Evolutionary conservation across 1,140 invertebrate species (phyloP), one percentile per base, ranked within the genome.

Genomic region (Paramacrobiotus metropolitanus): DNA sequence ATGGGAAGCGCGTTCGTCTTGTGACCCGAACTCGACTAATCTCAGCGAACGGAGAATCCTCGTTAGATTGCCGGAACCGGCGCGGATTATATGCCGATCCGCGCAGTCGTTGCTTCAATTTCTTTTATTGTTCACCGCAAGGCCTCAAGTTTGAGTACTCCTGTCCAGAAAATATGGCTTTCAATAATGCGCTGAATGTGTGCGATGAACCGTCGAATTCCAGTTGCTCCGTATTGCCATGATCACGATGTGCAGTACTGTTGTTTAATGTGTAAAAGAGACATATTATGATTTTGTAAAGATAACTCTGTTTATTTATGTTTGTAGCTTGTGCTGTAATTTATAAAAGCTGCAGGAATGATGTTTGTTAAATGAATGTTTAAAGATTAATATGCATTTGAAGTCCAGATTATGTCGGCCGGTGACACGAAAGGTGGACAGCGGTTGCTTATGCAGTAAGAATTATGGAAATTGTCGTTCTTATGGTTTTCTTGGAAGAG

Each of bases 81-180:
- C 48, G 48, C 15, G 48, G 48, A 9, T 24, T 55, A 9, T 55
- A 20, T 28, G 48, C 48, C 24, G 48, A 55, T 24, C 48, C 48
- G 24, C 15, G 24, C 4, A 55, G 48, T 24, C 48, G 28, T 55
- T 55, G 48, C 24, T 15, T 24, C 9, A 55, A 55, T 55, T 55
- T 55, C 28, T 55, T 55, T 24, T 55, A 55, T 55, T 55, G 48
- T 28, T 55, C 48, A 20, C 48, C 48, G 48, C 48, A 55, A 28
- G 48, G 48, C 15, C 48, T 55, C 4, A 55, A 55, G 24, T 55
- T 55, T 55, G 48, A 55, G 48, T 55, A 55, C 24, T 15, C 48
- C 48, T 55, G 48, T 28, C 48, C 48, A 20, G 48, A 55, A 24
- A 24, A 24, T 4, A 55, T 55, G 48, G 48, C 48, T 28, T 55